These are phyloP conservation scores for Ichneumoninae sp. DNA, from an alignment of 2,888 invertebrate genomes.

Conservation along the genomic window DNA sequence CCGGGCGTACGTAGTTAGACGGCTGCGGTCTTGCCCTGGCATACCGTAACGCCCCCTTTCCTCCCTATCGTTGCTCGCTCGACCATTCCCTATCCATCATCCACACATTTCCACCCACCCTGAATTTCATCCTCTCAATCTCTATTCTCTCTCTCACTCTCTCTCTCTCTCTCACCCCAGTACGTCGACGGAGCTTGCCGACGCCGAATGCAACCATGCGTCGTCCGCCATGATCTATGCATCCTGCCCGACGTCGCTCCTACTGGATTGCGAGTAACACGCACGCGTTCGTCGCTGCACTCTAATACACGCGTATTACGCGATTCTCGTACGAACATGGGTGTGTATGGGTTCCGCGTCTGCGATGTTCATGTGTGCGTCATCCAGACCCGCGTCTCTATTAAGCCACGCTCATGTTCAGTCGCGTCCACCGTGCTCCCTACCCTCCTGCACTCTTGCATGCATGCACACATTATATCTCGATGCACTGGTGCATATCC, in stretches of 20 bases:
- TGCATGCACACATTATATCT: conserved; percentile 55
- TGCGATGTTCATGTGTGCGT: conserved; percentile 34
- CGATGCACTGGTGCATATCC: conserved; percentile 38
- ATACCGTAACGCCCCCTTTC: conserved; percentile 80
- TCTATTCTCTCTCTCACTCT: conserved; percentile 53
- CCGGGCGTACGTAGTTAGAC: conserved; percentile 71
- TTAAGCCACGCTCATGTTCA: conserved; percentile 75
- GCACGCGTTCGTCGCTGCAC: conserved; percentile 81
- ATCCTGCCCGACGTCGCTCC: conserved; percentile 80
- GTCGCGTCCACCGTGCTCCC: conserved; percentile 52
- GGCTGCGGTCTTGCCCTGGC: conserved; percentile 77
- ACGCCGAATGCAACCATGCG: conserved; percentile 82
- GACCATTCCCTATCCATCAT: conserved; percentile 84
- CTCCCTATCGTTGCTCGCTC: conserved; percentile 74
- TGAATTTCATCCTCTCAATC: conserved; percentile 65
- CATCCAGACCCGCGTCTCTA: conserved; percentile 71
- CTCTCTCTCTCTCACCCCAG: conserved; percentile 59
- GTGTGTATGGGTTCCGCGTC: conserved; percentile 24
- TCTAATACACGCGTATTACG: conserved; percentile 31
- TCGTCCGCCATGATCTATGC: conserved; percentile 84
- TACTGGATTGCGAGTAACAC: conserved; percentile 62
- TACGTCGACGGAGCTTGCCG: conserved; percentile 67
- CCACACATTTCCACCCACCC: conserved; percentile 81
- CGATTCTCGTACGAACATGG: conserved; percentile 42
- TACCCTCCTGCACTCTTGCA: conserved; percentile 29